Base-by-base conservation (phyloP, 2,888 invertebrate species). In the Biston stratarius region DNA sequence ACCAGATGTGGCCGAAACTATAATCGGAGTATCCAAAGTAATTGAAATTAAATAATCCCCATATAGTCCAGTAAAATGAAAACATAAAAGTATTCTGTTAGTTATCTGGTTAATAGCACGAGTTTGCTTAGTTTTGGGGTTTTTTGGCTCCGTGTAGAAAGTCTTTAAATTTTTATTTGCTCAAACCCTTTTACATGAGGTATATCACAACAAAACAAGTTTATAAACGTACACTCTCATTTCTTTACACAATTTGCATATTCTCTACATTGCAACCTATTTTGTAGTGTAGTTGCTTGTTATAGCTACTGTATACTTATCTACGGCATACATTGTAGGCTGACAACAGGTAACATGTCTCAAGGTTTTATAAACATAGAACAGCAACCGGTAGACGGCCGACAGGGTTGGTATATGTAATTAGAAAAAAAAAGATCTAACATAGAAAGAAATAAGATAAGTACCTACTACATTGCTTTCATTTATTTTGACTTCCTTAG, bases 281-380 rank as follows among this genome's bases (percentile, higher is more conserved):
- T 67, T 65, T 70, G 63, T 42, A 40, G 40, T 53, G 45, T 51
- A 34, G 53, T 52, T 40, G 45, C 58, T 66, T 67, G 64, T 69
- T 68, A 57, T 63, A 15, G 44, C 44, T 44, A 1, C 3, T 24
- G 24, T 42, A 45, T 45, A 59, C 59, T 42, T 69, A 68, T 61
- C 55, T 14, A 64, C 57, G 57, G 71, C 48, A 64, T 58, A 33
- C 12, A 34, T 61, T 53, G 58, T 68, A 71, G 67, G 52, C 69
- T 64, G 67, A 76, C 75, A 75, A 70, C 70, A 72, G 73, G 70
- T 71, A 71, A 70, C 64, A 64, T 61, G 60, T 58, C 67, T 69
- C 76, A 74, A 75, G 75, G 77, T 76, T 73, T 65, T 71, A 48
- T 70, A 67, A 73, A 71, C 72, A 73, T 73, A 65, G 74, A 71